Base-by-base conservation (phyloP, 2,113 vertebrate genomes). In the Calyptommatus sinebrachiatus region DNA sequence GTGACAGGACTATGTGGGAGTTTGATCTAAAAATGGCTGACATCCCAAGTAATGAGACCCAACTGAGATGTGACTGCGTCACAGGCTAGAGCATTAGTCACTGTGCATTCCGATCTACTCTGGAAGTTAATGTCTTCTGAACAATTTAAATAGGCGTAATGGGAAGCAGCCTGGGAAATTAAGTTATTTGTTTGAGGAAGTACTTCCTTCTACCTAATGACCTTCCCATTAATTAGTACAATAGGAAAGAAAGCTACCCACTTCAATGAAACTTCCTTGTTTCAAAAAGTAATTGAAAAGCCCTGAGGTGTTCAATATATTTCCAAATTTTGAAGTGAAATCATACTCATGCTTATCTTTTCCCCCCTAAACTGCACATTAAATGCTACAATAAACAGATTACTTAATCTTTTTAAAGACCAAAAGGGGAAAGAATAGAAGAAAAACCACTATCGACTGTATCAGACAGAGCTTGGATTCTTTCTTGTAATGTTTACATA, bases 161-260 rank as follows among this genome's bases (percentile, higher is more conserved):
- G 22, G 70, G 67, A 57, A 78, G 81, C 76, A 83, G 35, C 75
- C 46, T 78, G 78, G 78, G 85, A 83, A 90, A 84, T 86, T 28
- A 70, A 50, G 69, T 85, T 24, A 41, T 18, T 76, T 79, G 83
- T 45, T 74, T 46, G 60, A 62, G 68, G 77, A 83, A 79, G 78
- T 2, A 1, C 82, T 31, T 62, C 80, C 60, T 24, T 70, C 60
- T 66, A n/a, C 82, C 79, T 78, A 77, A 63, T 81, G 9, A 62
- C 76, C 6, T 76, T 66, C 53, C 66, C 57, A 70, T 70, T 69
- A 76, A 76, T 77, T 73, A 72, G 61, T 62, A 78, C 45, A 46
- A 20, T 76, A 83, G 2, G 11, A 28, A 76, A 74, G 74, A 79
- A 41, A 41, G 26, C 16, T 11, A 80, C 18, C 24, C 29, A 16